These are phyloP conservation scores for Calyptomena viridis DNA, from an alignment of 2,113 vertebrate genomes.

Conservation along the genomic window DNA sequence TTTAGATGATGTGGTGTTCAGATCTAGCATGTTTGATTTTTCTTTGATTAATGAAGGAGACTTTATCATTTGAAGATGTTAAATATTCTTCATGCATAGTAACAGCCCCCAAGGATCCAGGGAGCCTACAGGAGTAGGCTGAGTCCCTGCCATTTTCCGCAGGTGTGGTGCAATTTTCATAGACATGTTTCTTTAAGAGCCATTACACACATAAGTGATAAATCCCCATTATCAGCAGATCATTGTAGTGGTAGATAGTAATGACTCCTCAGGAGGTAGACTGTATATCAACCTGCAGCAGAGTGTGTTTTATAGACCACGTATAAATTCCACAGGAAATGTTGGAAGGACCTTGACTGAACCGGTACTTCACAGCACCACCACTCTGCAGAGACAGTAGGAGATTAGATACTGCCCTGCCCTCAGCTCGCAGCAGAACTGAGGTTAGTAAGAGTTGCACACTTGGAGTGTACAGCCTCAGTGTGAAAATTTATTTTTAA, in stretches of 20 bases:
- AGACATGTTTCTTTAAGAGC: slow-evolving; percentile 55
- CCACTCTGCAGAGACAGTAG: neutral
- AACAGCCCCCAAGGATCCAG: slow-evolving; percentile 9
- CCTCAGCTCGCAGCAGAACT: neutral
- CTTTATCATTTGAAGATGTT: slow-evolving; percentile 31
- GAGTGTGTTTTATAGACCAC: neutral
- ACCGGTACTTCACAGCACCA: neutral
- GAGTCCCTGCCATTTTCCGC: neutral
- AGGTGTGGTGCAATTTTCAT: slow-evolving; percentile 28
- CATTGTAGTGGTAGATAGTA: slow-evolving; percentile 55
- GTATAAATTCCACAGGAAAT: neutral
- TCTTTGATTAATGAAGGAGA: neutral
- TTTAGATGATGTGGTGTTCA: neutral
- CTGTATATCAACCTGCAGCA: neutral
- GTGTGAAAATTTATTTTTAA: neutral
- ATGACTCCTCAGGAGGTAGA: slow-evolving; percentile 25
- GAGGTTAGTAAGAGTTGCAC: neutral
- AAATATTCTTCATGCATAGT: slow-evolving; percentile 8
- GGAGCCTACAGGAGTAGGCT: neutral
- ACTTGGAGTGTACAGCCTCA: neutral
- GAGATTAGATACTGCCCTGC: neutral
- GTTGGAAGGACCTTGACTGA: neutral
- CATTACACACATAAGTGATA: slow-evolving; percentile 29
- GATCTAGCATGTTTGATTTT: neutral
- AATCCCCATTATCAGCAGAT: slow-evolving; percentile 43